Base-by-base conservation (phyloP, 2,888 invertebrate species). In the Pandemis corylana region DNA sequence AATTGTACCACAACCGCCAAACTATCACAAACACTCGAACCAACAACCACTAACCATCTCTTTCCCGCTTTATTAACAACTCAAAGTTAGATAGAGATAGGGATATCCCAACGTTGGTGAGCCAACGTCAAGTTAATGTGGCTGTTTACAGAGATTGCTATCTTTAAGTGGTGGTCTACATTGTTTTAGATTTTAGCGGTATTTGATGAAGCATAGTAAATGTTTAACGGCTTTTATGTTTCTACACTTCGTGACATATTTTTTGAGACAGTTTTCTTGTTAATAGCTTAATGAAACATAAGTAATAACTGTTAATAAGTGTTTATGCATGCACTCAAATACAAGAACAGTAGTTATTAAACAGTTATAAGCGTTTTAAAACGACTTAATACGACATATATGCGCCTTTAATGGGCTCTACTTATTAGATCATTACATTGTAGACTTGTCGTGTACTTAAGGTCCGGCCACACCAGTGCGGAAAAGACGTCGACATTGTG, bases 1-100 rank as follows among this genome's bases (percentile, higher is more conserved):
- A 90, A 92, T 92, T 91, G 90, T 86, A 80, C 86, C 88, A 89
- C 88, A 89, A 89, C 87, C 86, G 84, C 80, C 78, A 78, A 77
- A 77, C 71, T 71, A 72, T 70, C 75, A 44, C 82, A 77, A 84
- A 82, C 75, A 77, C 80, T 83, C 77, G 78, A 76, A 62, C 53
- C 76, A 15, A 61, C 64, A 56, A 71, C 77, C 79, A 72, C 63
- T 68, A 59, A n/a, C 61, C 71, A 75, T 72, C 75, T 56, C 51
- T 28, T 44, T 72, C 46, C 51, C 61, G 20, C 71, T 42, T 41
- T 28, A 62, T 6, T 13, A 6, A 49, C 12, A 10, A 42, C 3
- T n/a, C 28, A 9, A 41, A 12, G 49, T 7, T 46, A 28, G 66
- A 70, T 53, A 53, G 74, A 76, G 76, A 71, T 10, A 7, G 12